Conservation (phyloP, 2,888 invertebrate species). For the Plagodis pulveraria region DNA sequence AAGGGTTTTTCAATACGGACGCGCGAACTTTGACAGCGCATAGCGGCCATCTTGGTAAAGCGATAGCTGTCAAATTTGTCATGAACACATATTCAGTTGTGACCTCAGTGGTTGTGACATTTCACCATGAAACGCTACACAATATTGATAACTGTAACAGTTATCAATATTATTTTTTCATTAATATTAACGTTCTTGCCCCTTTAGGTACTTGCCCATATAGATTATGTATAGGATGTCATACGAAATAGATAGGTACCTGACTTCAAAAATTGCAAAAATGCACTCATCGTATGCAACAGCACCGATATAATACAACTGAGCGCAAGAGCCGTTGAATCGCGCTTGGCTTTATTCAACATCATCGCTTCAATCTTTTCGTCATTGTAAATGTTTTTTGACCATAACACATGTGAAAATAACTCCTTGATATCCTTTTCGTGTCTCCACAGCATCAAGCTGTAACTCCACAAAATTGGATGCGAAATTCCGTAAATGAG, state of each 20-base stretch:
- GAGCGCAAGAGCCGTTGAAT: slow-evolving; percentile 17
- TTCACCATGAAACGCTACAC: too few relatives aligned
- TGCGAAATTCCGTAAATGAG: slow-evolving; percentile 27
- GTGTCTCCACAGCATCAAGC: slow-evolving; percentile 15
- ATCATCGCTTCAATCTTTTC: slow-evolving; percentile 19
- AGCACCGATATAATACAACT: slow-evolving; percentile 17
- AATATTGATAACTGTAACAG: too few relatives aligned
- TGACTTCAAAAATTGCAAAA: slow-evolving; percentile 20
- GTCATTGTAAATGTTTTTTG: slow-evolving; percentile 28
- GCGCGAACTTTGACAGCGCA: too few relatives aligned
- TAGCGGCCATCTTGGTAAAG: too few relatives aligned
- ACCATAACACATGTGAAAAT: slow-evolving; percentile 12
- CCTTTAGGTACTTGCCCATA: too few relatives aligned
- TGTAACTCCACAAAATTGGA: slow-evolving; percentile 17
- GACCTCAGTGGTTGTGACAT: too few relatives aligned
- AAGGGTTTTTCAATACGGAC: too few relatives aligned
- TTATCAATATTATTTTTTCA: too few relatives aligned
- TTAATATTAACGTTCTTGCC: too few relatives aligned
- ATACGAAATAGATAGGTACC: slow-evolving; percentile 7
- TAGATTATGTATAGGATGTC: too few relatives aligned
- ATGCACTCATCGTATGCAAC: slow-evolving; percentile 19
- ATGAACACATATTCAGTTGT: too few relatives aligned
- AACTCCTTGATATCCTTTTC: slow-evolving; percentile 14
- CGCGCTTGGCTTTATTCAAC: slow-evolving; percentile 20
- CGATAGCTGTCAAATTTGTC: too few relatives aligned